phyloP scores from a whole-genome alignment of 2,888 invertebrate species.

The Chymomyza fuscimana region DNA sequence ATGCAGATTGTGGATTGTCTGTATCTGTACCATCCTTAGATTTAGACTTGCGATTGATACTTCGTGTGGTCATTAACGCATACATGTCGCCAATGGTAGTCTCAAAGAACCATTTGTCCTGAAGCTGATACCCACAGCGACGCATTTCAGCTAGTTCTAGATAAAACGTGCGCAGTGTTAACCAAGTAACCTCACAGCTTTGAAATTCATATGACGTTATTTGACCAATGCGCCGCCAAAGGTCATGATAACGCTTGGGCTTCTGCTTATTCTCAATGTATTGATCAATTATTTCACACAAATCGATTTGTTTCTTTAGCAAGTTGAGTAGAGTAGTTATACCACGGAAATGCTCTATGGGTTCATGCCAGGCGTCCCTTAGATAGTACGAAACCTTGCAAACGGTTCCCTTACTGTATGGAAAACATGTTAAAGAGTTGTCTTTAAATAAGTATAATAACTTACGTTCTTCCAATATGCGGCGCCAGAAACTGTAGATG shows the following conservation, averaged over 20 bases:
- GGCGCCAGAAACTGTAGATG: slow-evolving; percentile 52
- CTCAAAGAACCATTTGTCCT: slow-evolving; percentile 77
- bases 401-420: slow-evolving; percentile 52
- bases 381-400: slow-evolving; percentile 64
- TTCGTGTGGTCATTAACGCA: not conserved
- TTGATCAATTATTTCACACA: slow-evolving; percentile 44
- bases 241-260: slow-evolving; percentile 28
- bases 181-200: slow-evolving; percentile 76
- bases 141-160: slow-evolving; percentile 67
- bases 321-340: slow-evolving; percentile 55
- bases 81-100: slow-evolving; percentile 54
- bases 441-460: not conserved
- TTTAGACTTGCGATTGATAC: not conserved
- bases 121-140: slow-evolving; percentile 61
- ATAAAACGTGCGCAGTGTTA: slow-evolving; percentile 68
- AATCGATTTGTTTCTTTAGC: slow-evolving; percentile 45
- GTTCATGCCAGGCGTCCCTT: slow-evolving; percentile 54
- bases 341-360: slow-evolving; percentile 67
- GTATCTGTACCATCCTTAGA: not conserved
- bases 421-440: not conserved
- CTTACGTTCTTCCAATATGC: slow-evolving; percentile 47
- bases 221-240: slow-evolving; percentile 51
- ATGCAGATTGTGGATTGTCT: not conserved
- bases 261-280: slow-evolving; percentile 10
- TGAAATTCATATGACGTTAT: slow-evolving; percentile 28